Evolutionary conservation across 2,888 invertebrate species (phyloP).

Genomic region (Hirtodrosophila confusa): DNA sequence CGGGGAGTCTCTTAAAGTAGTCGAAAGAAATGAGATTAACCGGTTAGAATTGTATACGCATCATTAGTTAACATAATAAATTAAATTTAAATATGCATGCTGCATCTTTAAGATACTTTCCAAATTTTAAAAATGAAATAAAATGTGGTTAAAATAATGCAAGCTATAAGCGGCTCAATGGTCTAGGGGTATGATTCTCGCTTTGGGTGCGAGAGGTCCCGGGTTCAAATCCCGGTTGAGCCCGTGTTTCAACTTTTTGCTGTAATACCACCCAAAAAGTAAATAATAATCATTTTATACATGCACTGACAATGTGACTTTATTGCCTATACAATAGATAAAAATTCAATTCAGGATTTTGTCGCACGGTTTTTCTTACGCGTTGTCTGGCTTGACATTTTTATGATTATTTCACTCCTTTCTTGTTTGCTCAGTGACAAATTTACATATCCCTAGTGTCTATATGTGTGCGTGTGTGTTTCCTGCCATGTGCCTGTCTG

Average conservation of each 20-base stretch:
- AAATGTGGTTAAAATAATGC: conserved; percentile 15
- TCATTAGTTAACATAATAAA: neutral
- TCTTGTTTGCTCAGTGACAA: conserved; percentile 71
- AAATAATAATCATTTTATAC: conserved; percentile 67
- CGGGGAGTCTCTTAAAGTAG: neutral
- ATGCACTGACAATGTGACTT: conserved; percentile 75
- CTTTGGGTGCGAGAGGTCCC: conserved; percentile 89
- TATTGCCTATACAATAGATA: conserved; percentile 80
- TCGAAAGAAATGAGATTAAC: conserved; percentile 16
- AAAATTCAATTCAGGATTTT: conserved; percentile 84
- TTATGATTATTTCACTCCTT: conserved; percentile 83
- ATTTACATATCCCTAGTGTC: conserved; percentile 71
- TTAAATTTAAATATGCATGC: neutral
- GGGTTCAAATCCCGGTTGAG: conserved; percentile 89
- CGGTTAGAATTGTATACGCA: conserved; percentile 11
- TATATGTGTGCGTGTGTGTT: conserved; percentile 4
- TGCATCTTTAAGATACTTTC: conserved; percentile 8
- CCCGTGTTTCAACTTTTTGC: conserved; percentile 80
- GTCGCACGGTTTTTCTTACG: conserved; percentile 5
- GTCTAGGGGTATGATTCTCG: conserved; percentile 89
- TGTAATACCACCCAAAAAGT: conserved; percentile 14
- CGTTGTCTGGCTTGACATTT: conserved; percentile 65
- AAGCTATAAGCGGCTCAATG: conserved; percentile 85
- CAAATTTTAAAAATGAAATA: neutral
- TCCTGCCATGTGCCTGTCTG: conserved; percentile 30